phyloP scores from a whole-genome alignment of 2,888 invertebrate genomes.

The Tricholauxania praeusta region DNA sequence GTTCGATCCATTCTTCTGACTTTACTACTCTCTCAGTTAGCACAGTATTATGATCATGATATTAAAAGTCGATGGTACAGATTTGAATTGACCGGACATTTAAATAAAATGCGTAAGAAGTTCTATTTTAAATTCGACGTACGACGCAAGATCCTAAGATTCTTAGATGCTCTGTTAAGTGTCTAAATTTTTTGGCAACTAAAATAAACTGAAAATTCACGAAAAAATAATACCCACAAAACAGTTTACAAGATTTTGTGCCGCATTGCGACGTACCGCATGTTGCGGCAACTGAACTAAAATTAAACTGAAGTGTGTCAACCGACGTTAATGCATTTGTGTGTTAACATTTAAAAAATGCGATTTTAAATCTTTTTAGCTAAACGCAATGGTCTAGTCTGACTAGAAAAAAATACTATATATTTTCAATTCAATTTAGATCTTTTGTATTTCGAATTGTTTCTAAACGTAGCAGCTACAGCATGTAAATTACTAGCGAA shows the following conservation, averaged over 20 bases:
- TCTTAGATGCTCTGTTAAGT: neutral
- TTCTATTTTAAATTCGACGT: neutral
- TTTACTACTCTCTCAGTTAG: no score
- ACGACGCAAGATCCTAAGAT: conserved; percentile 1
- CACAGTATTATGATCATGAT: no score
- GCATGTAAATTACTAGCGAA: neutral
- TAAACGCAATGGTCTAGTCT: no score
- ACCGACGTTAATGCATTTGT: conserved; percentile 3
- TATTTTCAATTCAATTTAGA: neutral
- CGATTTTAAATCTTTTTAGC: neutral
- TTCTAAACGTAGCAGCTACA: neutral
- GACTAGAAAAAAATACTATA: neutral
- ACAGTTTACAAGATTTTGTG: no score
- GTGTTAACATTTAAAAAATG: conserved; percentile 4
- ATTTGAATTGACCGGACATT: neutral
- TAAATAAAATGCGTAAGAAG: neutral
- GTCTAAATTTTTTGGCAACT: conserved; percentile 14
- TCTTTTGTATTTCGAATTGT: neutral
- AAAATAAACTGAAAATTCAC: neutral
- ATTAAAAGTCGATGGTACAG: no score
- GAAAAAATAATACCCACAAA: no score
- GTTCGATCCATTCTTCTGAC: no score
- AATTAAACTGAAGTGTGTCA: conserved; percentile 44
- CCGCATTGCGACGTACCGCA: conserved; percentile 16
- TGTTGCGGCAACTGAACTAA: conserved; percentile 25